phyloP scores from a whole-genome alignment of 2,888 invertebrate genomes.

The Toxonevra muliebris region DNA sequence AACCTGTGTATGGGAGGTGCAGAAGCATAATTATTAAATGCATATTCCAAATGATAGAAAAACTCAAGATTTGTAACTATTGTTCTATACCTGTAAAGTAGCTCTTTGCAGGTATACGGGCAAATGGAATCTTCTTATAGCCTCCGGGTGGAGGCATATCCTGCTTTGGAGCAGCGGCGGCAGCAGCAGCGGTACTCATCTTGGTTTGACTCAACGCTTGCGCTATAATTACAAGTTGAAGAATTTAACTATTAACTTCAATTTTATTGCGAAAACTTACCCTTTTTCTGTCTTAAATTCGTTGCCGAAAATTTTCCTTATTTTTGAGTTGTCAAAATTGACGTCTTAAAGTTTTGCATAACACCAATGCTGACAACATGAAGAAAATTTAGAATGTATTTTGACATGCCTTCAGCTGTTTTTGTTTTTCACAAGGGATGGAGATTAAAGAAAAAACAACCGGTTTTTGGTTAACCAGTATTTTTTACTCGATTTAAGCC shows the following conservation, averaged over 20 bases:
- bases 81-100: constrained; percentile 74
- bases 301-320: constrained; percentile 16
- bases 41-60: not conserved
- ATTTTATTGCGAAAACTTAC: not conserved
- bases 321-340: constrained; percentile 42
- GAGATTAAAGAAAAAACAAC: too few relatives aligned
- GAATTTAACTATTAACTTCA: not conserved
- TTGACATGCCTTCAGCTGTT: too few relatives aligned
- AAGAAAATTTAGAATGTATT: constrained; percentile 4
- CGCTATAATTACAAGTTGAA: not conserved
- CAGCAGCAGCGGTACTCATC: constrained; percentile 28
- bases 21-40: not conserved
- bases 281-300: constrained; percentile 16
- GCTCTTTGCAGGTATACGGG: constrained; percentile 76
- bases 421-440: too few relatives aligned
- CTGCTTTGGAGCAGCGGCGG: constrained; percentile 70
- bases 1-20: constrained; percentile 65
- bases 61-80: not conserved
- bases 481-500: too few relatives aligned
- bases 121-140: constrained; percentile 79
- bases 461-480: too few relatives aligned
- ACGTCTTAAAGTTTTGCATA: constrained; percentile 52
- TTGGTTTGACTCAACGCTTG: not conserved
- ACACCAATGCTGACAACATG: constrained; percentile 48
- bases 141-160: constrained; percentile 96